Evolutionary conservation across 2,113 vertebrate species (phyloP), one percentile per base, ranked within the genome.

Genomic region (Stigmatopora argus): DNA sequence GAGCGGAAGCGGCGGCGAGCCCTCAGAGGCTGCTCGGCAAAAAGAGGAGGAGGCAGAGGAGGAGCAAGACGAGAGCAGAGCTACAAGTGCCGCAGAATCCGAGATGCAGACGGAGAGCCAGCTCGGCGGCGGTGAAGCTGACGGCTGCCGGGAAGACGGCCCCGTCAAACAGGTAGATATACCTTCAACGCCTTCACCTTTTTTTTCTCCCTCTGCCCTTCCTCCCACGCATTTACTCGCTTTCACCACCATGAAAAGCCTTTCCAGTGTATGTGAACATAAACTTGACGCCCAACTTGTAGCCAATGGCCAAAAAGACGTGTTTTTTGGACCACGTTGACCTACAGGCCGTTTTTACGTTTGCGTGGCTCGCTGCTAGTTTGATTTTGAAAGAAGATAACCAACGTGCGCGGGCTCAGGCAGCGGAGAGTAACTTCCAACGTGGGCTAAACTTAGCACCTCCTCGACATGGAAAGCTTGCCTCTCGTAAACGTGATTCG

Each of bases 11-110:
- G 38, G 38, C 38, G 52, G 52, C 11, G 52, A 23, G 21, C 71
- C 60, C 48, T 68, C 8, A 60, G 70, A 77, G 82, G 76, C 78
- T 64, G 77, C 79, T 73, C 78, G 62, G 48, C 80, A 70, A 57
- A 74, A 81, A 78, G 82, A 83, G 80, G 80, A 85, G 81, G 79
- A 78, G 53, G 53, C 15, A 13, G 53, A 55, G 5, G 70, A 74
- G 58, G 77, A 3, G 57, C 70, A 56, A 69, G 82, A 81, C 70
- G 74, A 80, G 60, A 77, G 80, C 82, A 75, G 70, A 83, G 79
- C 83, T 62, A 73, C 70, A 76, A 78, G 81, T 83, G 84, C 80
- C 66, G 86, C 87, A 85, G 84, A 89, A 78, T 77, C 58, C 48
- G 78, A 81, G 75, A 72, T 74, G 69, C 76, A 70, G 74, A 74